Percentiles rank a stretch among this genome's conserved stretches.
Conservation (phyloP, 2,888 invertebrate species). For the Physocephala rufipes region DNA sequence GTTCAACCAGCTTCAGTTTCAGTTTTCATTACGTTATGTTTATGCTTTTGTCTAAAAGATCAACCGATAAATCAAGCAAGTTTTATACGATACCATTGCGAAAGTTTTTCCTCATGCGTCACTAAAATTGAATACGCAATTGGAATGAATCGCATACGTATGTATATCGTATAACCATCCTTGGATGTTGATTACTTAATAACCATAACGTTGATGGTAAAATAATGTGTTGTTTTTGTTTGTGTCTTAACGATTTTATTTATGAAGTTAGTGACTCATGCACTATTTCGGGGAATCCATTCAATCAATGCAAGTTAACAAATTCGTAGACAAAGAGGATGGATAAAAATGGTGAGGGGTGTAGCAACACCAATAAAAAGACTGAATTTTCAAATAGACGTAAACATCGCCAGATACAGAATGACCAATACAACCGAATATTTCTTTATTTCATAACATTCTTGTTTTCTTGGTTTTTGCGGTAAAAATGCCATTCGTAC, state of each 20-base stretch:
- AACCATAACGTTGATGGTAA: neutral
- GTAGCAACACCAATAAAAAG: too few species aligned
- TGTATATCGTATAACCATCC: neutral
- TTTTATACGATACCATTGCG: neutral
- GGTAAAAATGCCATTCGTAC: neutral
- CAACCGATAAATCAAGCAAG: neutral
- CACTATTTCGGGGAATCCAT: constrained; percentile 58
- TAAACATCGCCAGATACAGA: too few species aligned
- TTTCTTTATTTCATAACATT: too few species aligned
- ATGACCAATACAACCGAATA: too few species aligned
- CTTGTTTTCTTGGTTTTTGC: neutral
- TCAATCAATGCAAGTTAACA: constrained; percentile 30
- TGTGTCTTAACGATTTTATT: constrained; percentile 2
- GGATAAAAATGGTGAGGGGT: too few species aligned
- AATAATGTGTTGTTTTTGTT: constrained; percentile 2
- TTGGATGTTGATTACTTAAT: constrained; percentile 14
- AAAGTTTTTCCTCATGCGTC: constrained; percentile 32
- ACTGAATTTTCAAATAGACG: too few species aligned
- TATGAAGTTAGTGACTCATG: constrained; percentile 52
- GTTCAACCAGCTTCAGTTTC: constrained; percentile 38
- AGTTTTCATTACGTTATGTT: constrained; percentile 36
- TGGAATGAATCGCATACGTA: neutral
- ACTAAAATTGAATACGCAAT: neutral
- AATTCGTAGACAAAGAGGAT: too few species aligned
- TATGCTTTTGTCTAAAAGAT: neutral